Percentiles rank a stretch among this genome's conserved stretches.
Evolutionary conservation across 2,888 invertebrate genomes (phyloP).

Genomic region (Orgyia antiqua): DNA sequence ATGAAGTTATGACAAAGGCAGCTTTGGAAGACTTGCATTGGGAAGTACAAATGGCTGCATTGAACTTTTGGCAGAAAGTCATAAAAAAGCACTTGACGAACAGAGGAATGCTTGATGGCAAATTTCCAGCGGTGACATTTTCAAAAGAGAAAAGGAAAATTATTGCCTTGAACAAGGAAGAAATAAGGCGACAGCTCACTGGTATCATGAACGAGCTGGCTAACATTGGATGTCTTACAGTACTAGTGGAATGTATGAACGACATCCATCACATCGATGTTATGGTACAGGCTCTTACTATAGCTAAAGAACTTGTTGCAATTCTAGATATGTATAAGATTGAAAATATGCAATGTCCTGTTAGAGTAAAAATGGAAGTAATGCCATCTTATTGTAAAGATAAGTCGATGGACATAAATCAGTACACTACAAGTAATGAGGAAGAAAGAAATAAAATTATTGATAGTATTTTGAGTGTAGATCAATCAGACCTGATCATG

Average conservation of each 20-base stretch:
- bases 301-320: slow-evolving; percentile 62
- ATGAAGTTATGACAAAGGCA: slow-evolving; percentile 77
- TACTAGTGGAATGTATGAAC: slow-evolving; percentile 78
- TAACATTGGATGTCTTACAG: slow-evolving; percentile 31
- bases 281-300: slow-evolving; percentile 73
- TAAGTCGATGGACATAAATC: slow-evolving; percentile 12
- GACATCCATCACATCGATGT: slow-evolving; percentile 82
- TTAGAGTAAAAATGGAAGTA: slow-evolving; percentile 6
- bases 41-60: slow-evolving; percentile 3
- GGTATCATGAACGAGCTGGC: slow-evolving; percentile 80
- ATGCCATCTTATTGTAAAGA: slow-evolving; percentile 2
- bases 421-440: slow-evolving; percentile 25
- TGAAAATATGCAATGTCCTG: slow-evolving; percentile 8
- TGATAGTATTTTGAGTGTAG: slow-evolving; percentile 74
- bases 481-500: slow-evolving; percentile 73
- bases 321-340: slow-evolving; percentile 72
- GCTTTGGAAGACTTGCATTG: slow-evolving; percentile 67
- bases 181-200: slow-evolving; percentile 77
- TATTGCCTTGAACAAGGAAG: slow-evolving; percentile 79
- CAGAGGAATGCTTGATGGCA: slow-evolving; percentile 84
- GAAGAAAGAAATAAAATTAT: slow-evolving; percentile 48
- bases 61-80: slow-evolving; percentile 1
- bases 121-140: slow-evolving; percentile 84
- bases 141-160: slow-evolving; percentile 54
- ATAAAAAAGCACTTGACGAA: slow-evolving; percentile 68